Evolutionary conservation across 2,113 vertebrate genomes (phyloP).

Genomic region (Apteryx owenii): DNA sequence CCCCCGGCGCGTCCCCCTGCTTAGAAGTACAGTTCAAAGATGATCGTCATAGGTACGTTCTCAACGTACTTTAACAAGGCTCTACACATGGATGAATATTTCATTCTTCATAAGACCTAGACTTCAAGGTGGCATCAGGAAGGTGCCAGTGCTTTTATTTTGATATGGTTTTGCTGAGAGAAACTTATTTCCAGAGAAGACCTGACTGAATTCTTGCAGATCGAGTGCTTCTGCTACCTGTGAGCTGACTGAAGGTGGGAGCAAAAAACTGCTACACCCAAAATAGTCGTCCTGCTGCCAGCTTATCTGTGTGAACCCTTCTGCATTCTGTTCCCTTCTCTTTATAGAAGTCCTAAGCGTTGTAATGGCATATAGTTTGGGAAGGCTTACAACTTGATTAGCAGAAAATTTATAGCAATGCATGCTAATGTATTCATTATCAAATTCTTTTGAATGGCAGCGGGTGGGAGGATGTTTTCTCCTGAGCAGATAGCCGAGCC

Average conservation of each 20-base stretch:
- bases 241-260: background rate
- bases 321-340: background rate
- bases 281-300: background rate
- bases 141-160: background rate
- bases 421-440: background rate
- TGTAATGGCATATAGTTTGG: background rate
- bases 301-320: background rate
- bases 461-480: background rate
- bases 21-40: background rate
- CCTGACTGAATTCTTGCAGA: background rate
- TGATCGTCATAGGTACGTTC: background rate
- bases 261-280: background rate
- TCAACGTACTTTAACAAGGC: background rate
- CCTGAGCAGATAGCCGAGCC: fast-evolving
- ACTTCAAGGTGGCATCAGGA: background rate
- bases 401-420: background rate
- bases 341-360: background rate
- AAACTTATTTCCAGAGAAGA: background rate
- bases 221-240: background rate
- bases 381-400: background rate
- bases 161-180: background rate
- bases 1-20: too few species aligned
- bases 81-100: background rate
- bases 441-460: background rate
- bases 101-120: background rate